Evolutionary conservation across 2,113 vertebrate species (phyloP), one percentile per base, ranked within the genome.

Genomic region (Callipepla squamata): DNA sequence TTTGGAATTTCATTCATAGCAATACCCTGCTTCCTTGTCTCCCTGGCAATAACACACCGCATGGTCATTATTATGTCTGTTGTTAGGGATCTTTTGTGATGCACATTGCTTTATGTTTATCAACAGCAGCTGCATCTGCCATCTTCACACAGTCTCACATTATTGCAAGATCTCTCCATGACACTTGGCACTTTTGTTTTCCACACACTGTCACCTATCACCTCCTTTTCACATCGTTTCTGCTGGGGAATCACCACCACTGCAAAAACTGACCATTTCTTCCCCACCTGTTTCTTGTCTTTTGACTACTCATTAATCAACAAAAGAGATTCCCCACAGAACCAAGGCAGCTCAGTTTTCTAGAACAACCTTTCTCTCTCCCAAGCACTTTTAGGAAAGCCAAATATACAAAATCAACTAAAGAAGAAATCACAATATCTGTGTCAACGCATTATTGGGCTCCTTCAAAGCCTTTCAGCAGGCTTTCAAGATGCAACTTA

Each of bases 391-490:
- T 63, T 58, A 55, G 34, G 78, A 85, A 92, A 67, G 25, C 10
- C 51, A 55, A 75, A 63, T 50, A 21, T 23, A 80, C 14, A 32
- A 7, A 17, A 53, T 40, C 28, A 34, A 22, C 42, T 75, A 34
- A 50, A 28, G 28, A 25, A 26, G 3, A 84, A 84, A 47, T 63
- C 57, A 45, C 50, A 26, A 8, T 14, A 51, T 6, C 1, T 8
- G n/a, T 47, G 30, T 50, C 45, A 63, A 4, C 0, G 0, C 6
- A 2, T 10, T 62, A 36, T 4, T 32, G 26, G 42, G 57, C 66
- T 63, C 61, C 32, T 83, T 92, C 73, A 50, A 83, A 83, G 30
- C 45, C 20, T 92, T 47, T 58, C 26, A n/a, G 26, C 3, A 77
- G 19, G 50, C n/a, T 86, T 91, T 85, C 40, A 26, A 53, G 32